A percentile compares a stretch with the other conserved stretches of the same genome.
phyloP scores from a whole-genome alignment of 2,888 invertebrate genomes.

The Nipponacmea schrenckii region DNA sequence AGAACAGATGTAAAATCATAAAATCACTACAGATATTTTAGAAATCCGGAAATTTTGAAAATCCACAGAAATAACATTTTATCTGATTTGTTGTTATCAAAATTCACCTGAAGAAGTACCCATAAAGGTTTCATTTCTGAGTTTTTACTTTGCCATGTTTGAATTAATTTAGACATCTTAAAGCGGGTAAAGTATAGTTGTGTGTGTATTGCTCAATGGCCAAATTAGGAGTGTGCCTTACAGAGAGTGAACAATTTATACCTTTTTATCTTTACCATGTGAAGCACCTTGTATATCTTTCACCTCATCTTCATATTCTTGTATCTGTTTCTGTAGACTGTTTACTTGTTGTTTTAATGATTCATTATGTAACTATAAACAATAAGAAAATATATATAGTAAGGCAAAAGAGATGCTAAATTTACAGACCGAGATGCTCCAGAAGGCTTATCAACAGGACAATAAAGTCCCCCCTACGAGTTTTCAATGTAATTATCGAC shows the following conservation, averaged over 20 bases:
- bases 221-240: too few species aligned
- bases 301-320: constrained; percentile 40
- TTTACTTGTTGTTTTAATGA: constrained; percentile 42
- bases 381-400: not conserved
- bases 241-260: not conserved
- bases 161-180: too few species aligned
- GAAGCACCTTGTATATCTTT: constrained; percentile 35
- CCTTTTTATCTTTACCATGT: constrained; percentile 33
- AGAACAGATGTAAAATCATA: not conserved
- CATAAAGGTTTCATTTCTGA: too few species aligned
- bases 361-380: constrained; percentile 48
- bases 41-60: too few species aligned
- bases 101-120: too few species aligned
- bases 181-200: too few species aligned
- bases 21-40: not conserved
- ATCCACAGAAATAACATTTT: too few species aligned
- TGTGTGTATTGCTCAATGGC: too few species aligned
- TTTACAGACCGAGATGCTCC: not conserved
- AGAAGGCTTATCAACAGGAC: not conserved
- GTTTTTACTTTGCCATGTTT: too few species aligned
- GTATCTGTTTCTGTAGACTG: constrained; percentile 37
- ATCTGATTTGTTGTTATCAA: too few species aligned
- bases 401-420: not conserved
- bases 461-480: too few species aligned
- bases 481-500: too few species aligned